Percentiles rank a stretch among this genome's conserved stretches.
These are phyloP conservation scores for Ictidomys tridecemlineatus DNA, from an alignment of 2,113 vertebrate species.

Conservation along the genomic window DNA sequence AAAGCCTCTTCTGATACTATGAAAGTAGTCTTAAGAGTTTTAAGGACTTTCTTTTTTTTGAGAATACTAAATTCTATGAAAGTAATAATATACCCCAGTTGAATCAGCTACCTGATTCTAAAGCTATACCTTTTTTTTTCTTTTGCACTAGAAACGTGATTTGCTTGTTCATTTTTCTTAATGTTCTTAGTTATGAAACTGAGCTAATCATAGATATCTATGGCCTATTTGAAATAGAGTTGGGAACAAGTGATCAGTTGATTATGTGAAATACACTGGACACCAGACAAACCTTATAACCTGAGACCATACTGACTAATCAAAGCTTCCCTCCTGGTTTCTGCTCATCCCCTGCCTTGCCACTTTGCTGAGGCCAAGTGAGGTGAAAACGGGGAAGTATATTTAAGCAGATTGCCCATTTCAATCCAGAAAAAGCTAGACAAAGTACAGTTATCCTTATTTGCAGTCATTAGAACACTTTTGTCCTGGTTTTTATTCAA, in stretches of 20 bases:
- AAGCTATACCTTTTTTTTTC: not conserved
- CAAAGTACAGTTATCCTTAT: not conserved
- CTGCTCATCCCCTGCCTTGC: not conserved
- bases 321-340: not conserved
- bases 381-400: not conserved
- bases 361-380: not conserved
- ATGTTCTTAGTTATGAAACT: not conserved
- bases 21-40: not conserved
- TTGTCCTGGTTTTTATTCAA: not conserved
- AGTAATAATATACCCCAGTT: not conserved
- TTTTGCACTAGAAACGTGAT: not conserved
- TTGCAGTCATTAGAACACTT: not conserved
- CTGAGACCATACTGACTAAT: not conserved
- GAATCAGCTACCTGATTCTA: not conserved
- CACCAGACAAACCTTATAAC: not conserved
- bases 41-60: not conserved
- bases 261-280: not conserved
- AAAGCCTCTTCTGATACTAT: not conserved
- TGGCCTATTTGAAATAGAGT: not conserved
- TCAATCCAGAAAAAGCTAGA: not conserved
- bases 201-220: not conserved
- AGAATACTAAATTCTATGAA: not conserved
- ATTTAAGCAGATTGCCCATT: not conserved
- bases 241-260: not conserved
- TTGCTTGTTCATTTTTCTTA: slow-evolving; percentile 42